Evolutionary conservation across 2,888 invertebrate species (phyloP).

Genomic region (Sminthurides aquaticus): DNA sequence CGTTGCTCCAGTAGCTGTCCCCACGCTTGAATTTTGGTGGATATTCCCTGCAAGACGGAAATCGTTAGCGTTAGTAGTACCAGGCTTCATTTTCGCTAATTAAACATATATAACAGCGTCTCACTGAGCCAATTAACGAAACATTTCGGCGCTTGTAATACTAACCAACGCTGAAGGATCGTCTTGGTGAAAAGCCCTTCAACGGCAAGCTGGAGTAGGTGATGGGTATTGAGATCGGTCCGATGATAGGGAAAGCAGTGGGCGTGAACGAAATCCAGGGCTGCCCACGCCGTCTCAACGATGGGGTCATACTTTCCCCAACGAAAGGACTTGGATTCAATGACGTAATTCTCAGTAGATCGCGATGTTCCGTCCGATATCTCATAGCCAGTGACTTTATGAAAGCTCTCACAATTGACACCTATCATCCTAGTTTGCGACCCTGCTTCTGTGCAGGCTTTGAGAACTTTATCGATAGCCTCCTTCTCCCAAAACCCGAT

Average conservation of each 20-base stretch:
- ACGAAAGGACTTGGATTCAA: conserved; percentile 23
- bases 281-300: conserved; percentile 36
- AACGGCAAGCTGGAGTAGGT: conserved; percentile 27
- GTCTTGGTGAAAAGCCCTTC: conserved; percentile 27
- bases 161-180: conserved; percentile 28
- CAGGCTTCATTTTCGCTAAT: too few species aligned
- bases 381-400: conserved; percentile 5
- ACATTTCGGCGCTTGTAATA: too few species aligned
- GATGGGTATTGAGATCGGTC: conserved; percentile 23
- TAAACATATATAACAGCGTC: too few species aligned
- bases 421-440: conserved; percentile 13
- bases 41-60: conserved; percentile 28
- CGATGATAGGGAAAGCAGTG: conserved; percentile 27
- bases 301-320: conserved; percentile 30
- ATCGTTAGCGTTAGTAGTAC: too few species aligned
- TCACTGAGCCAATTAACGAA: too few species aligned
- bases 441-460: conserved; percentile 7
- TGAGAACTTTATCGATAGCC: conserved; percentile 14
- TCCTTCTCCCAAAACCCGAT: conserved; percentile 12
- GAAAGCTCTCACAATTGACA: conserved; percentile 16
- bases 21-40: conserved; percentile 23
- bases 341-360: conserved; percentile 13
- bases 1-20: conserved; percentile 31
- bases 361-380: background rate
- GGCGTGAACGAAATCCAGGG: conserved; percentile 31